phyloP scores from a whole-genome alignment of 1,140 invertebrate species.

The Caenorhabditis latens region DNA sequence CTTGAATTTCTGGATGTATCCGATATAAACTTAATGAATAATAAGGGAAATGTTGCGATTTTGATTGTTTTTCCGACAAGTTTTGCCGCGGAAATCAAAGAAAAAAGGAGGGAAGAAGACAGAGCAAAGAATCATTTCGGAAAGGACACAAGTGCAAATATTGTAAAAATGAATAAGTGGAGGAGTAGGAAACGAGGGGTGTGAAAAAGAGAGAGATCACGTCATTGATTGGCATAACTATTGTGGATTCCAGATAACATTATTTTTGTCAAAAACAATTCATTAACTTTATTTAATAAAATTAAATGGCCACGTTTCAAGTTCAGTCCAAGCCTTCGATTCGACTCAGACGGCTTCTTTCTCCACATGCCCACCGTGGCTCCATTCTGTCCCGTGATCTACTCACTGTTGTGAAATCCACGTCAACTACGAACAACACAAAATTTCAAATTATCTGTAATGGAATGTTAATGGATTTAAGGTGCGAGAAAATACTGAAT shows the following conservation, averaged over 20 bases:
- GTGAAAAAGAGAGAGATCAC: not conserved
- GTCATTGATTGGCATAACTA: not conserved
- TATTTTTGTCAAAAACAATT: too few relatives aligned
- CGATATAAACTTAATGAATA: not conserved
- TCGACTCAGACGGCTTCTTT: too few relatives aligned
- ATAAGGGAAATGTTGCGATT: slow-evolving; percentile 12
- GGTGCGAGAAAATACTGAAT: not conserved
- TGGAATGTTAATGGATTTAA: not conserved
- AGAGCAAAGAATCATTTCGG: slow-evolving; percentile 31
- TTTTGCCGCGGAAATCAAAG: not conserved
- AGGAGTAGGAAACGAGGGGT: not conserved
- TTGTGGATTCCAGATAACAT: too few relatives aligned
- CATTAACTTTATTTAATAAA: too few relatives aligned
- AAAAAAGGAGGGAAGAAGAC: not conserved
- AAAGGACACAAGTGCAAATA: slow-evolving; percentile 12
- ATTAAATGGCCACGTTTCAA: too few relatives aligned
- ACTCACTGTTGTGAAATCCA: too few relatives aligned
- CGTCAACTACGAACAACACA: too few relatives aligned
- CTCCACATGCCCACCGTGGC: too few relatives aligned
- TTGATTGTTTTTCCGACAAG: not conserved
- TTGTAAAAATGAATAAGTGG: not conserved
- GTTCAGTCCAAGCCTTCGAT: too few relatives aligned
- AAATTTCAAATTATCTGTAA: not conserved
- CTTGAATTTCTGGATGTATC: not conserved
- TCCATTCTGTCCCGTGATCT: too few relatives aligned